phyloP scores from a whole-genome alignment of 2,888 invertebrate genomes.

The Ochropleura plecta region DNA sequence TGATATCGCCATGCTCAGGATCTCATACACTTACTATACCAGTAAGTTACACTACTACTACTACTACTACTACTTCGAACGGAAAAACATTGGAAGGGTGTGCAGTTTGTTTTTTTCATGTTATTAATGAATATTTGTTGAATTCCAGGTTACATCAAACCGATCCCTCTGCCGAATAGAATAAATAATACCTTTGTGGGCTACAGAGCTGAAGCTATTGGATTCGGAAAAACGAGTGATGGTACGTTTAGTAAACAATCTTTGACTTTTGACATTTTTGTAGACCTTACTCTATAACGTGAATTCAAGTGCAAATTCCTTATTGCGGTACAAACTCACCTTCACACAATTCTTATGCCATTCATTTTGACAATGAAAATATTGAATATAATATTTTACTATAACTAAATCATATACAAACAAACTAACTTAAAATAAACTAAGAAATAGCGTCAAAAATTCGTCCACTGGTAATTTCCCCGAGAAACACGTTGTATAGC shows the following conservation, averaged over 20 bases:
- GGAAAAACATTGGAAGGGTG: neutral
- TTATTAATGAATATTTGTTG: neutral
- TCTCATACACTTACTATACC: slow-evolving; percentile 54
- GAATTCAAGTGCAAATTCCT: neutral
- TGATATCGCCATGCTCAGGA: slow-evolving; percentile 69
- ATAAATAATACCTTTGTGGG: slow-evolving; percentile 45
- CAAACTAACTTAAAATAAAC: too few relatives aligned
- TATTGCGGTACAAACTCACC: neutral
- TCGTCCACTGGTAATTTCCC: too few relatives aligned
- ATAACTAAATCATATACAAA: too few relatives aligned
- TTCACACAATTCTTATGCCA: too few relatives aligned
- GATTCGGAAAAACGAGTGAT: slow-evolving; percentile 61
- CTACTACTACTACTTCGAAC: neutral
- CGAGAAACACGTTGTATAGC: too few relatives aligned
- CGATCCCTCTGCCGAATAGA: slow-evolving; percentile 59
- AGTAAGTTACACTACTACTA: slow-evolving; percentile 50
- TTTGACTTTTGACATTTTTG: neutral
- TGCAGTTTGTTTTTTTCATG: neutral
- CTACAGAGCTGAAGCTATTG: slow-evolving; percentile 56
- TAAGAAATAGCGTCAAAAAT: too few relatives aligned
- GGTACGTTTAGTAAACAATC: slow-evolving; percentile 19
- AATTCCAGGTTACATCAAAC: slow-evolving; percentile 58
- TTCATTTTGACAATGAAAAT: too few relatives aligned
- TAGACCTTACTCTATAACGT: neutral
- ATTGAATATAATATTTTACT: too few relatives aligned